phyloP scores from a whole-genome alignment of 2,797 vertebrate species.

The Lepus oiostolus region DNA sequence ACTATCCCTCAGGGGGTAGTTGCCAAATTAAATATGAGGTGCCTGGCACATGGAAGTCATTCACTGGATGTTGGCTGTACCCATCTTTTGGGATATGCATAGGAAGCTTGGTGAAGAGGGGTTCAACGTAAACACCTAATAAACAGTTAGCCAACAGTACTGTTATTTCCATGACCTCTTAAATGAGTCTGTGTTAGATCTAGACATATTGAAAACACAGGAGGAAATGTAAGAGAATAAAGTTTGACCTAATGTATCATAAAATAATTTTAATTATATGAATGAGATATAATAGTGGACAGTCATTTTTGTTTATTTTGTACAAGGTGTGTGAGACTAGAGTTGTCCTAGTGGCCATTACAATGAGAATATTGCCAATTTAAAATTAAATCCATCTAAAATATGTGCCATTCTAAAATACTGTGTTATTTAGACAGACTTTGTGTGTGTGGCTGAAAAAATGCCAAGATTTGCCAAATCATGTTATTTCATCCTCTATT shows the following conservation, averaged over 20 bases:
- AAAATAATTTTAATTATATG: neutral
- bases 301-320: neutral
- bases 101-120: neutral
- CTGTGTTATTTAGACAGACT: neutral
- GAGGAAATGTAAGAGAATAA: neutral
- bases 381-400: constrained; percentile 17
- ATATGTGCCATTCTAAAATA: neutral
- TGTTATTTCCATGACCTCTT: constrained; percentile 39
- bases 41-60: neutral
- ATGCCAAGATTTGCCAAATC: neutral
- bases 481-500: neutral
- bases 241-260: neutral
- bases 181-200: constrained; percentile 10
- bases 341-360: neutral
- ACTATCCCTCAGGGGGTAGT: neutral
- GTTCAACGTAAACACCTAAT: neutral
- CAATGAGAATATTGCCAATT: neutral
- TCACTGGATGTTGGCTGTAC: neutral
- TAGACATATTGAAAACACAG: neutral
- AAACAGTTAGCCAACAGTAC: constrained; percentile 4
- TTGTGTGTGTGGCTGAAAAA: constrained; percentile 39
- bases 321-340: neutral
- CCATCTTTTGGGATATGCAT: neutral
- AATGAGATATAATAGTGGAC: neutral
- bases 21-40: constrained; percentile 35